Evolutionary conservation across 2,113 vertebrate species (phyloP), one percentile per base, ranked within the genome.

Genomic region (Gambusia holbrooki): DNA sequence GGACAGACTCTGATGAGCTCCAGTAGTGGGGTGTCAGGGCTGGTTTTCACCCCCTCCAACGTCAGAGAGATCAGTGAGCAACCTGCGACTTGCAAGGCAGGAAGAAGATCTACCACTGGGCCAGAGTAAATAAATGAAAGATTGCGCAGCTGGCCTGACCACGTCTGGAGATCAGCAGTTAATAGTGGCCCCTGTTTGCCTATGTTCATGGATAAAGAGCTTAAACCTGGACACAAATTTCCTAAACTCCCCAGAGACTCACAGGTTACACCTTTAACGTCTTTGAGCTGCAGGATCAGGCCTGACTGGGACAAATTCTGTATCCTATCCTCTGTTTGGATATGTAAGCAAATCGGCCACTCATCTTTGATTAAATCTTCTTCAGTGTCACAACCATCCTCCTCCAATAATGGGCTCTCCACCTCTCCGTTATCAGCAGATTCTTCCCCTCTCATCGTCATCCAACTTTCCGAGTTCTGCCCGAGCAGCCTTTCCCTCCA

Each of bases 41-140:
- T 89, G 15, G 90, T 92, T 85, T 62, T 91, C n/a, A 94, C 84
- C 3, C 93, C 94, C 60, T 95, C 93, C 72, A 95, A 60, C 19
- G 82, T 87, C 76, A 95, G 91, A 2, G 90, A 93, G 22, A 82
- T 30, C 67, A 95, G 83, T n/a, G 82, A 77, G 6, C 87, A 87
- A 27, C 92, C 92, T 70, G 78, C 69, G 7, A 81, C 83, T 58
- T 72, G 74, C 29, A 94, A 66, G 4, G 90, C 74, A 25, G 86
- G 87, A 27, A 91, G 75, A 29, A 93, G 81, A 27, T 91, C 84
- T 13, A 13, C 80, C 69, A 94, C 42, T 30, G 65, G 71, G 63
- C 90, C 91, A 7, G 81, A 66, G 81, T 88, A 88, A 3, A 85
- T 81, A 28, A 95, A 42, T 0, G 90, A 87, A 12, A 95, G 88